These are phyloP conservation scores for Anas bernieri DNA, from an alignment of 2,797 vertebrate species.

Conservation along the genomic window DNA sequence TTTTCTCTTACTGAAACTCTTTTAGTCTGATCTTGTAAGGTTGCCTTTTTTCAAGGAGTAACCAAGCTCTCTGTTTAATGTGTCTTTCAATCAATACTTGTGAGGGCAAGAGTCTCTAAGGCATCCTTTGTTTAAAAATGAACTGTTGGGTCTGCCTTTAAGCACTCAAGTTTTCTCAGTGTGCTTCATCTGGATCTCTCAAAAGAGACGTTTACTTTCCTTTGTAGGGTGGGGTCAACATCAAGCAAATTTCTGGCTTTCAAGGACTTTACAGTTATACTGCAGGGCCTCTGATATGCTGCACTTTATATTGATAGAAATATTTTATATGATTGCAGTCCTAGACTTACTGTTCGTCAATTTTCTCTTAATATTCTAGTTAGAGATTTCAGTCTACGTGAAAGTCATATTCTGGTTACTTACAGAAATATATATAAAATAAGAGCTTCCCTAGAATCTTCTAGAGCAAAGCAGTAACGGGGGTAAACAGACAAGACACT, in stretches of 20 bases:
- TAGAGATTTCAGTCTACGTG: not conserved
- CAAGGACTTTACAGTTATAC: not conserved
- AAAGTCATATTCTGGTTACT: not conserved
- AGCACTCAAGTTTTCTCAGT: not conserved
- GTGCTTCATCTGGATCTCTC: not conserved
- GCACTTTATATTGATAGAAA: not conserved
- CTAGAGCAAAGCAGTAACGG: not conserved
- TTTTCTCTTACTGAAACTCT: not conserved
- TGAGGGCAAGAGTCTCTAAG: not conserved
- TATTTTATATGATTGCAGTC: not conserved
- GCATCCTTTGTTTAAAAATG: not conserved
- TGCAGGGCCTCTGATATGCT: not conserved
- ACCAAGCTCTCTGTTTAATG: not conserved
- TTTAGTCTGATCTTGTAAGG: not conserved
- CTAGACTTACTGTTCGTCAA: not conserved
- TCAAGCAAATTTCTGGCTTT: not conserved
- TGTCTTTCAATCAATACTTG: not conserved
- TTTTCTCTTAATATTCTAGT: not conserved
- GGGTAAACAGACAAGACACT: not conserved
- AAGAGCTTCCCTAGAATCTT: not conserved
- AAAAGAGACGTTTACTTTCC: not conserved
- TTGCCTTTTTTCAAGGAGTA: not conserved
- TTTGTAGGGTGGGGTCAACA: not conserved
- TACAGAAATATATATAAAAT: not conserved
- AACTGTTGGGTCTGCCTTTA: not conserved